Base-by-base conservation (phyloP, 1,140 invertebrate species). In the Euschistus heros region DNA sequence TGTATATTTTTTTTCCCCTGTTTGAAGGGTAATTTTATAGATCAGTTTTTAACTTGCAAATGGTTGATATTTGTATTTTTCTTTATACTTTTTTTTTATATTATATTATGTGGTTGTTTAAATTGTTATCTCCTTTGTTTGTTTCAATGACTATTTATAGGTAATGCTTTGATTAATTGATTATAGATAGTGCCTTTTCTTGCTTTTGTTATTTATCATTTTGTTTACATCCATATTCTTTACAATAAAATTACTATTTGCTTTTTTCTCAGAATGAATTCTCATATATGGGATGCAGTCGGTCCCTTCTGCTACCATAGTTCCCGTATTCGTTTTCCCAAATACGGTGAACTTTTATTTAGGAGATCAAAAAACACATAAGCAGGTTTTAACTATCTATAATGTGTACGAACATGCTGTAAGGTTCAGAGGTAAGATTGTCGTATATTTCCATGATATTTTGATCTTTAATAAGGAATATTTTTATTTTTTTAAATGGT, bases 381-480 rank as follows among this genome's bases (percentile, higher is more conserved):
- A 90, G 74, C 89, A 92, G 77, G 78, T 92, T 54, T 74, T 94
- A 37, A 92, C 89, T 47, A 76, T 94, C 46, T 92, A 92, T 72
- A 94, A 93, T 79, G 90, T 89, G 2, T 93, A 92, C 75, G 89
- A 93, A 67, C 90, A 91, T 77, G 79, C 84, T 46, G 80, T 94
- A 7, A 84, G 85, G 77, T 94, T 91, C 74, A 89, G 87, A 88
- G 88, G 91, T 93, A 81, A 74, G 71, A n/a, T n/a, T n/a, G n/a
- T n/a, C n/a, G n/a, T n/a, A n/a, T n/a, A n/a, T n/a, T n/a, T n/a
- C n/a, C n/a, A n/a, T n/a, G n/a, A n/a, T n/a, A n/a, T n/a, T n/a
- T n/a, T n/a, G n/a, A n/a, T n/a, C n/a, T n/a, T n/a, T n/a, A n/a
- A n/a, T n/a, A n/a, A n/a, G n/a, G n/a, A n/a, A n/a, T n/a, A n/a